Evolutionary conservation across 1,140 invertebrate species (phyloP).

Genomic region (Thaumatotibia leucotreta): DNA sequence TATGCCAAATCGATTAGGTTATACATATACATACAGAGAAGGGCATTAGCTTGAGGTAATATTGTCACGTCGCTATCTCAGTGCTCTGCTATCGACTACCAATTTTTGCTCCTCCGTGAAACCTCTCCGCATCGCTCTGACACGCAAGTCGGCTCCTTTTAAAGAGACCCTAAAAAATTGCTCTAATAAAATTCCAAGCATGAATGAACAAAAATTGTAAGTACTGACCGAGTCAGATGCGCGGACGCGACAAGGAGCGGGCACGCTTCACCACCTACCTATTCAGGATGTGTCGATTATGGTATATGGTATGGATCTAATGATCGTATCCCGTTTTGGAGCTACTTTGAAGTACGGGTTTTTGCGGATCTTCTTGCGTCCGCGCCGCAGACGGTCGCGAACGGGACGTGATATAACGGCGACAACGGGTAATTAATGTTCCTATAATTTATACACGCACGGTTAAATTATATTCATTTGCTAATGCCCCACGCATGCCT

Average conservation of each 20-base stretch:
- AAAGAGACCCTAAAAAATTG: conserved; percentile 18
- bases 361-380: conserved; percentile 54
- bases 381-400: conserved; percentile 40
- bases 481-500: background rate
- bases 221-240: conserved; percentile 26
- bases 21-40: no score
- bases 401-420: conserved; percentile 65
- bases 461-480: background rate
- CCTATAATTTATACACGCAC: conserved; percentile 6
- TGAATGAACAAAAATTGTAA: conserved; percentile 63
- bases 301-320: conserved; percentile 69
- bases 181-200: conserved; percentile 30
- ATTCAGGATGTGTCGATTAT: conserved; percentile 71
- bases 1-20: background rate
- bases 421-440: conserved; percentile 40
- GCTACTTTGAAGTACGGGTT: conserved; percentile 53
- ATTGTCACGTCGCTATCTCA: conserved; percentile 3
- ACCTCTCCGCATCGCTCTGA: background rate
- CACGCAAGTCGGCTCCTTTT: conserved; percentile 11
- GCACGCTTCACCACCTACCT: conserved; percentile 67
- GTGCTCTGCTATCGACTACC: background rate
- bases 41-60: background rate
- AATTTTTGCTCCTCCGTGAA: background rate
- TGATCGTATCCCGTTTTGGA: conserved; percentile 62
- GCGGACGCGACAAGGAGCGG: conserved; percentile 32